Evolutionary conservation across 2,888 invertebrate species (phyloP).

Genomic region (Lycaena phlaeas): DNA sequence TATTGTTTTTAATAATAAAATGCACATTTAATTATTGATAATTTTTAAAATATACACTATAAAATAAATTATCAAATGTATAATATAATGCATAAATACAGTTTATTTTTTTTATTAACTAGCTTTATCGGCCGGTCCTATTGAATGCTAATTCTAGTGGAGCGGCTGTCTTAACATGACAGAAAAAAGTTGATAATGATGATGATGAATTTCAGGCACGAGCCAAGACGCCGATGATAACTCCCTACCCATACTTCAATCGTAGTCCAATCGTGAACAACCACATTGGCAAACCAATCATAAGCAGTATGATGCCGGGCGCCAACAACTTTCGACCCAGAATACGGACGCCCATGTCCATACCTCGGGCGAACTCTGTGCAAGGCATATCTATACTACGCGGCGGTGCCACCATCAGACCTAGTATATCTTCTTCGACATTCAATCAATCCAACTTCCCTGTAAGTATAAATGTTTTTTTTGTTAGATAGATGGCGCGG

Average conservation of each 20-base stretch:
- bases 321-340: conserved; percentile 32
- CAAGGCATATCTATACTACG: conserved; percentile 40
- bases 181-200: conserved; percentile 34
- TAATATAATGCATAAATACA: no score
- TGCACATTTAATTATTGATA: no score
- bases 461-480: conserved; percentile 8
- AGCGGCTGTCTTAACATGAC: conserved; percentile 45
- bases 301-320: conserved; percentile 25
- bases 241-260: conserved; percentile 42
- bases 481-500: no score
- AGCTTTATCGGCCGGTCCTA: no score
- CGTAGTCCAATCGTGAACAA: conserved; percentile 51
- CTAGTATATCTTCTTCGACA: conserved; percentile 69
- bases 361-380: conserved; percentile 28
- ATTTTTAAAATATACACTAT: no score
- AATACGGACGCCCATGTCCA: conserved; percentile 37
- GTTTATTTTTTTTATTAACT: no score
- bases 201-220: conserved; percentile 3
- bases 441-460: conserved; percentile 4
- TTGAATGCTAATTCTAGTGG: no score
- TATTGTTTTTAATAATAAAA: no score
- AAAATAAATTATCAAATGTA: no score
- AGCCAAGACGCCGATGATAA: conserved; percentile 30
- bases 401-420: conserved; percentile 74
- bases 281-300: conserved; percentile 31